Conservation (phyloP, 2,113 vertebrate genomes). For the Cairina moschata region DNA sequence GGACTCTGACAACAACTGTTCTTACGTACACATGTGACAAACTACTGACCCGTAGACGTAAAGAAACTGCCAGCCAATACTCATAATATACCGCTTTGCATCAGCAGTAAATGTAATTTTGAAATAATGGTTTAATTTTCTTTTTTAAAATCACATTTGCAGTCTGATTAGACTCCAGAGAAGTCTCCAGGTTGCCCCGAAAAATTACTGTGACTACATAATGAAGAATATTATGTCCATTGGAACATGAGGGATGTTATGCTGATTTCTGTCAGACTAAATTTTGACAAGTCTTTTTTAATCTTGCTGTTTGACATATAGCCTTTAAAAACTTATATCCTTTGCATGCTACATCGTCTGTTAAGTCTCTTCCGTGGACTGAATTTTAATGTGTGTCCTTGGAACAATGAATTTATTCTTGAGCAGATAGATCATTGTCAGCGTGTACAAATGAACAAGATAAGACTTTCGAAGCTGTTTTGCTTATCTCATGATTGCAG, state of each 20-base stretch:
- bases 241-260: neutral
- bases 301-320: neutral
- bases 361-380: neutral
- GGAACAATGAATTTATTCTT: constrained; percentile 17
- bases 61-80: neutral
- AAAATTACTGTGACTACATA: neutral
- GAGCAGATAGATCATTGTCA: neutral
- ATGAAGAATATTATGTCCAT: neutral
- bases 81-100: neutral
- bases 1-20: neutral
- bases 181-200: neutral
- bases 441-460: constrained; percentile 8
- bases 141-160: neutral
- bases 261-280: neutral
- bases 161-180: neutral
- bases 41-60: neutral
- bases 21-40: neutral
- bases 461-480: constrained; percentile 1
- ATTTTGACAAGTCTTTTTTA: constrained; percentile 31
- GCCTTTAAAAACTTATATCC: neutral
- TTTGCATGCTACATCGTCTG: neutral
- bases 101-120: constrained; percentile 8
- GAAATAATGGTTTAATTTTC: neutral
- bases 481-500: constrained; percentile 4
- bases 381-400: neutral